Evolutionary conservation across 2,888 invertebrate species (phyloP), one percentile per base, ranked within the genome.

Genomic region (Oeneis ivallda): DNA sequence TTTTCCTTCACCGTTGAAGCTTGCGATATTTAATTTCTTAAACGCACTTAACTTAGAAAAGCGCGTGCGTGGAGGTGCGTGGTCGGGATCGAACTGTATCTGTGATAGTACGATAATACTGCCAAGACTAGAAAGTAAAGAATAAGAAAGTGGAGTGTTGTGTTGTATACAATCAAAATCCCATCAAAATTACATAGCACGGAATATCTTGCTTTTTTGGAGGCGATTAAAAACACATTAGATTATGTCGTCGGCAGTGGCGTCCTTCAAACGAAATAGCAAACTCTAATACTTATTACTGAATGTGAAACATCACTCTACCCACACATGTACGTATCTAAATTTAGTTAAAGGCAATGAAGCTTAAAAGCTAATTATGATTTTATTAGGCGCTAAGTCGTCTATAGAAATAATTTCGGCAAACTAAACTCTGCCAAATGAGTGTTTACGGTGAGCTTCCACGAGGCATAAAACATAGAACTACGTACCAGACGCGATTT

Each of bases 371-470:
- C 59, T 39, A 60, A 60, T 60, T 39, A 37, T 19, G 10, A 37
- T 60, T 60, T 60, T 37, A 60, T 60, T 60, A 39, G 59, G 49
- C 62, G 57, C 37, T 32, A 37, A 50, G 41, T 50, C 34, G 52
- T 32, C 39, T n/a, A 11, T 56, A 41, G 13, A 34, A 17, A 13
- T 37, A 54, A 60, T 32, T 58, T 37, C 34, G 43, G 52, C 2
- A 41, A 45, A 59, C 52, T 43, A 54, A 34, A 58, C 34, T 53
- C 17, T 68, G 65, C 62, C 56, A 68, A 65, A 59, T 43, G 50
- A 54, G 47, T 39, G 37, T 19, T 47, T 5, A 17, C 17, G 13
- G 13, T 56, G 17, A 17, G 6, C 7, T 39, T 19, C 17, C 54
- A 56, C 19, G 13, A 19, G 17, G 15, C 17, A 39, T 56, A 4